Conservation (phyloP, 2,888 invertebrate genomes). For the Drosophila austrosaltans region DNA sequence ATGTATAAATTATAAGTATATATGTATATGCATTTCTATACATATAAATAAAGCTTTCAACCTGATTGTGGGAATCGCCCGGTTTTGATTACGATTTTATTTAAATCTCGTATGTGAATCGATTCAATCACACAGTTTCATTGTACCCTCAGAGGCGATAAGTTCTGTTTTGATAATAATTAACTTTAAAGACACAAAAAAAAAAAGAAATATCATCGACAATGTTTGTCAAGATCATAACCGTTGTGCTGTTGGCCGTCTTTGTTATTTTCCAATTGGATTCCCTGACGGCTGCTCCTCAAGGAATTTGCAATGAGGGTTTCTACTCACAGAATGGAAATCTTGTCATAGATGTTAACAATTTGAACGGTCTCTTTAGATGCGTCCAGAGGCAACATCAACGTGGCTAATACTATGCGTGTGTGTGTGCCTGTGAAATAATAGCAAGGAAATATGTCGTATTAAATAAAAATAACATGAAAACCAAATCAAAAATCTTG, state of each 20-base stretch:
- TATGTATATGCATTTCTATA: background rate
- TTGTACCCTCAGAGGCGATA: constrained; percentile 26
- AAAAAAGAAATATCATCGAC: background rate
- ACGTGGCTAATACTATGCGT: constrained; percentile 12
- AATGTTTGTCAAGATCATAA: constrained; percentile 32
- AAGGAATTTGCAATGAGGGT: constrained; percentile 43
- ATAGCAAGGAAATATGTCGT: background rate
- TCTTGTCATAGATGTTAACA: constrained; percentile 42
- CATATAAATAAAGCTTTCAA: constrained; percentile 23
- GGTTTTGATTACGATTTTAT: constrained; percentile 33
- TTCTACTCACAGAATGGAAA: constrained; percentile 47
- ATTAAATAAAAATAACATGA: background rate
- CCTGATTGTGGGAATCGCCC: constrained; percentile 63
- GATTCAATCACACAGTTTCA: constrained; percentile 34
- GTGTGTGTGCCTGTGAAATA: background rate
- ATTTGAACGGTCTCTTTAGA: constrained; percentile 30
- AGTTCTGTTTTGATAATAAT: background rate
- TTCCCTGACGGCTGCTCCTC: constrained; percentile 28
- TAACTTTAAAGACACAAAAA: too few species aligned
- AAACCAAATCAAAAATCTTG: background rate
- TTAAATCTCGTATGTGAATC: constrained; percentile 31
- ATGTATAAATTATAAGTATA: background rate
- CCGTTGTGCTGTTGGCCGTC: constrained; percentile 19
- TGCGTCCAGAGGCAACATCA: constrained; percentile 52
- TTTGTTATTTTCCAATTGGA: background rate